Evolutionary conservation across 2,888 invertebrate species (phyloP).

Genomic region (Lumbricus terrestris): DNA sequence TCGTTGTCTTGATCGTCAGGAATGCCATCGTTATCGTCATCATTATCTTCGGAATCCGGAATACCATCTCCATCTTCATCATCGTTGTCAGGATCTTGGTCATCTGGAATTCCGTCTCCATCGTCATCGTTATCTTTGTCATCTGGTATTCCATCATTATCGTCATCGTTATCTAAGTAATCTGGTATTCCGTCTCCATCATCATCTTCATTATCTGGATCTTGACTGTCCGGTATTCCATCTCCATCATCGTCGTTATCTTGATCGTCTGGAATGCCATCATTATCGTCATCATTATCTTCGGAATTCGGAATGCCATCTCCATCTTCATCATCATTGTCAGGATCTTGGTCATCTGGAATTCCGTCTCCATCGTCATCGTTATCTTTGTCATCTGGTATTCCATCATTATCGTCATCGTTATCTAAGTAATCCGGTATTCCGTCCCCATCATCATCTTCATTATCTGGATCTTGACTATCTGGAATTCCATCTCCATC

Average conservation of each 20-base stretch:
- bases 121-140: slow-evolving; percentile 14
- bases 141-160: neutral
- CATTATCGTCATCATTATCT: slow-evolving; percentile 20
- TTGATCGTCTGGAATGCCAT: slow-evolving; percentile 10
- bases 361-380: slow-evolving; percentile 21
- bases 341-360: neutral
- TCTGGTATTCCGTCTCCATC: slow-evolving; percentile 6
- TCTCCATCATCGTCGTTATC: slow-evolving; percentile 14
- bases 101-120: neutral
- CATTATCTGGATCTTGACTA: slow-evolving; percentile 8
- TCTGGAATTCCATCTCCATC: slow-evolving; percentile 11
- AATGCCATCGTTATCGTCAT: neutral
- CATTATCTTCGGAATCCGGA: no score
- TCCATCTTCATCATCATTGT: slow-evolving; percentile 21
- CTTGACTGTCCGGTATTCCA: slow-evolving; percentile 17
- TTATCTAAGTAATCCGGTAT: neutral
- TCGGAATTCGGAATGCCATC: neutral
- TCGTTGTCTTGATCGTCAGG: slow-evolving; percentile 39
- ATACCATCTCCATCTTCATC: neutral
- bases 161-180: neutral
- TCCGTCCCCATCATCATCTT: slow-evolving; percentile 15
- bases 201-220: slow-evolving; percentile 45
- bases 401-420: slow-evolving; percentile 25
- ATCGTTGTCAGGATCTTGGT: neutral
- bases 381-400: slow-evolving; percentile 14